Conservation (phyloP, 2,888 invertebrate species). For the Alviniconcha strummeri region DNA sequence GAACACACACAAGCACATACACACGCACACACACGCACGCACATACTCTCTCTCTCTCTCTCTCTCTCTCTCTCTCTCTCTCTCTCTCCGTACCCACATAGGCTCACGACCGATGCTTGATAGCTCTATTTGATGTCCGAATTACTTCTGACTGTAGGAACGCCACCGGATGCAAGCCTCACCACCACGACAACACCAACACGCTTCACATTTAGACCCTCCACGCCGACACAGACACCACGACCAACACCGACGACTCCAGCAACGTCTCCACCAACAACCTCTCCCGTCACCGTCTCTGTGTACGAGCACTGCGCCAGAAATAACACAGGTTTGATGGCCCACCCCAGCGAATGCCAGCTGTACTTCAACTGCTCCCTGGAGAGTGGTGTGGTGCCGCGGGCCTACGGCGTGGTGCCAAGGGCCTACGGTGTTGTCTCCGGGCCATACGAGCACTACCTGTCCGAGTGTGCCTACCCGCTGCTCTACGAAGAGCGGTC, state of each 20-base stretch:
- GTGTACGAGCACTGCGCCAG: conserved; percentile 34
- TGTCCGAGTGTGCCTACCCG: conserved; percentile 34
- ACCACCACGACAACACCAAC: too few relatives aligned
- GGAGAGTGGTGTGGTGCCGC: conserved; percentile 38
- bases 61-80: too few relatives aligned
- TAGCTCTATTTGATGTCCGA: too few relatives aligned
- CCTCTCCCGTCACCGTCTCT: neutral
- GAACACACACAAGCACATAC: too few relatives aligned
- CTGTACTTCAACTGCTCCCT: conserved; percentile 56
- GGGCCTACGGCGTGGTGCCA: conserved; percentile 38
- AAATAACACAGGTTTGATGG: conserved; percentile 34
- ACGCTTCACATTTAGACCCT: too few relatives aligned
- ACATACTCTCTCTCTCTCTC: too few relatives aligned
- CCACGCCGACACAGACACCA: neutral
- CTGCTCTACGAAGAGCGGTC: conserved; percentile 15
- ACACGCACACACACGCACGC: too few relatives aligned
- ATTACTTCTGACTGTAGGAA: too few relatives aligned
- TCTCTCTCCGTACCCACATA: too few relatives aligned
- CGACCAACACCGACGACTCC: neutral
- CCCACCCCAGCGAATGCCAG: conserved; percentile 56
- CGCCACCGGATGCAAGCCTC: too few relatives aligned
- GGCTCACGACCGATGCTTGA: too few relatives aligned
- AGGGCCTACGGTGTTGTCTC: conserved; percentile 31
- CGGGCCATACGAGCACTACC: conserved; percentile 43
- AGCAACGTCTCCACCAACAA: neutral